A percentile compares a stretch with the other conserved stretches of the same genome.
Evolutionary conservation across 2,113 vertebrate species (phyloP).

Genomic region (Aviceda subcristata): DNA sequence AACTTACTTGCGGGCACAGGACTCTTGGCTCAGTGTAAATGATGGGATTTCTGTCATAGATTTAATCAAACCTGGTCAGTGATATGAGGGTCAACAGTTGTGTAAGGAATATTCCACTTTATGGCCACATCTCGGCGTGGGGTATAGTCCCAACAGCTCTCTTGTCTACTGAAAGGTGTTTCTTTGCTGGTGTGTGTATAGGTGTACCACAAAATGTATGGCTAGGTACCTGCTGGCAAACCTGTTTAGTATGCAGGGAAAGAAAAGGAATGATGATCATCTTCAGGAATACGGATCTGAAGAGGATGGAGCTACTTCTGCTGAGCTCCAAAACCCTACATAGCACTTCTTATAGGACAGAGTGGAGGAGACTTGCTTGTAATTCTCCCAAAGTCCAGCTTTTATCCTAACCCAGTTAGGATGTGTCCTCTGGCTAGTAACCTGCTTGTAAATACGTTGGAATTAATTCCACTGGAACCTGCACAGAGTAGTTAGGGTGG

Average conservation of each 20-base stretch:
- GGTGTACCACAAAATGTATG: not conserved
- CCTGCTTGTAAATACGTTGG: not conserved
- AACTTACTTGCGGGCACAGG: not conserved
- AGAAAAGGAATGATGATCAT: not conserved
- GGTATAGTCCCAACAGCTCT: not conserved
- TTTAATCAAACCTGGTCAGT: not conserved
- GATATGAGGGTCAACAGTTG: not conserved
- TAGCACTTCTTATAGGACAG: not conserved
- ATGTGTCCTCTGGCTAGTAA: not conserved
- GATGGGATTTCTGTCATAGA: not conserved
- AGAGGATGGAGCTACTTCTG: not conserved
- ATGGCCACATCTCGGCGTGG: not conserved
- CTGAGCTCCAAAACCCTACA: not conserved
- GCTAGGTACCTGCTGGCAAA: not conserved
- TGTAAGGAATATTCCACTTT: not conserved
- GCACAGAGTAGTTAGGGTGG: not conserved
- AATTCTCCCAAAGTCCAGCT: not conserved
- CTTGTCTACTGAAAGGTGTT: not conserved
- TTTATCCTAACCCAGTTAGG: not conserved
- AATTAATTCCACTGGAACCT: not conserved
- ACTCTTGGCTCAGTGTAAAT: not conserved
- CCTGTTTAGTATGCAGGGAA: not conserved
- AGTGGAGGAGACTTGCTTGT: not conserved
- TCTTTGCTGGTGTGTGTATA: not conserved
- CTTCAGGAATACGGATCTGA: not conserved